These are phyloP conservation scores for Eupithecia subumbrata DNA, from an alignment of 2,888 invertebrate genomes.

Conservation along the genomic window DNA sequence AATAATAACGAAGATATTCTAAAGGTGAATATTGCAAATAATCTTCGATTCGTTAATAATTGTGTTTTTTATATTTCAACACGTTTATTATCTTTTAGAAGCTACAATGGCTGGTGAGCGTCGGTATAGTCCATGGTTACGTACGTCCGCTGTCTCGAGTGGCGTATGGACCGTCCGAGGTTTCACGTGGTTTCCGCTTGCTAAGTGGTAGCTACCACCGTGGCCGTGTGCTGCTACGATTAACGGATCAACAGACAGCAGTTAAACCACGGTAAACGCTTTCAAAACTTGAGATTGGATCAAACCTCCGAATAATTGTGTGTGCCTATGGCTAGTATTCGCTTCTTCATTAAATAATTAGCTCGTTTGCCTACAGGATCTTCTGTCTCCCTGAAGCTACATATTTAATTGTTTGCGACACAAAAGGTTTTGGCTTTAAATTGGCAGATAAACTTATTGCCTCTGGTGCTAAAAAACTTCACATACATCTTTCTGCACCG, in stretches of 20 bases:
- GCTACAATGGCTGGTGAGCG: conserved; percentile 57
- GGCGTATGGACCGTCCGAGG: conserved; percentile 55
- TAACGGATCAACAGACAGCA: conserved; percentile 38
- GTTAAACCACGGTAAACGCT: conserved; percentile 48
- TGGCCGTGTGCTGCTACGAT: conserved; percentile 61
- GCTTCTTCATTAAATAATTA: neutral
- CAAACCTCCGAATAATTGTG: neutral
- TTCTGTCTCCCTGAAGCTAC: conserved; percentile 38
- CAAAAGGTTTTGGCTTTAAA: conserved; percentile 48
- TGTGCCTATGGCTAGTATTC: neutral
- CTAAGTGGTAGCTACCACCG: conserved; percentile 62
- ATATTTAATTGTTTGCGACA: conserved; percentile 54
- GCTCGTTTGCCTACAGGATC: conserved; percentile 40
- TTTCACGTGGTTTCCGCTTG: conserved; percentile 57
- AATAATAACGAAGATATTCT: conserved; percentile 44
- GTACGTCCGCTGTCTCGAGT: conserved; percentile 66
- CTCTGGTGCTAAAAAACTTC: conserved; percentile 26
- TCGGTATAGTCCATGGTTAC: conserved; percentile 63
- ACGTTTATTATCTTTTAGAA: conserved; percentile 41
- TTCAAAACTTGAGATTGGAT: neutral
- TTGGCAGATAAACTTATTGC: conserved; percentile 41
- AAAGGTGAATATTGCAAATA: conserved; percentile 46
- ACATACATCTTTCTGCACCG: conserved; percentile 15
- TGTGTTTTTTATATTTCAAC: neutral
- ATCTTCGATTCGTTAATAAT: neutral